phyloP scores from a whole-genome alignment of 2,888 invertebrate genomes.

The Eupithecia abbreviata region DNA sequence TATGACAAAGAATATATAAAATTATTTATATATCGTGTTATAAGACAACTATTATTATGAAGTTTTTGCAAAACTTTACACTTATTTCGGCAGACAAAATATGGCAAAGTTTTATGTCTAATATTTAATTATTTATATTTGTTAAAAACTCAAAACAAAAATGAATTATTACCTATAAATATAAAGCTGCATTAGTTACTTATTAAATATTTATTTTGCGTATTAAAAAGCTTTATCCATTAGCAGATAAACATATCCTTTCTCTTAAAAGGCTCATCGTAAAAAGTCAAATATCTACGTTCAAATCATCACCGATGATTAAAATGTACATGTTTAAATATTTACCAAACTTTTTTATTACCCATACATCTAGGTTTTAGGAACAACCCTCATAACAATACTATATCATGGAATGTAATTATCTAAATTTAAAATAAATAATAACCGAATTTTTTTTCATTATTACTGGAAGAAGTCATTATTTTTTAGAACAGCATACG shows the following conservation, averaged over 20 bases:
- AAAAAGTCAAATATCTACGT: conserved; percentile 34
- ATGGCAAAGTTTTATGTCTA: conserved; percentile 65
- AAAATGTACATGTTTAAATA: conserved; percentile 31
- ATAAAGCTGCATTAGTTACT: conserved; percentile 18
- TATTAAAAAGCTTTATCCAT: conserved; percentile 51
- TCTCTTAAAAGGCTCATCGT: conserved; percentile 45
- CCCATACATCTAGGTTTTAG: conserved; percentile 67
- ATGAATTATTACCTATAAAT: neutral
- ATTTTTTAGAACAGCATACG: conserved; percentile 61
- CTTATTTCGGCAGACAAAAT: conserved; percentile 77
- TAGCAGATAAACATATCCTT: conserved; percentile 46
- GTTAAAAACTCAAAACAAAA: neutral
- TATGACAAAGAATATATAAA: conserved; percentile 78
- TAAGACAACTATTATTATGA: conserved; percentile 58
- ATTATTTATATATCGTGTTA: conserved; percentile 76
- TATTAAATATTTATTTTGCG: conserved; percentile 46
- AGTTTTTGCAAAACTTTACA: conserved; percentile 59
- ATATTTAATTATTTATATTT: conserved; percentile 8
- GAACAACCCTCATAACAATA: conserved; percentile 71
- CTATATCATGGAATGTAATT: conserved; percentile 64
- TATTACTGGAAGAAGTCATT: conserved; percentile 36
- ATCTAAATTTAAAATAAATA: conserved; percentile 62
- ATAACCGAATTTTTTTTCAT: conserved; percentile 46
- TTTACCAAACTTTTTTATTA: conserved; percentile 48
- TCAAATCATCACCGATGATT: conserved; percentile 7